Evolutionary conservation across 2,113 vertebrate genomes (phyloP), one percentile per base, ranked within the genome.

Genomic region (Caranx ignobilis): DNA sequence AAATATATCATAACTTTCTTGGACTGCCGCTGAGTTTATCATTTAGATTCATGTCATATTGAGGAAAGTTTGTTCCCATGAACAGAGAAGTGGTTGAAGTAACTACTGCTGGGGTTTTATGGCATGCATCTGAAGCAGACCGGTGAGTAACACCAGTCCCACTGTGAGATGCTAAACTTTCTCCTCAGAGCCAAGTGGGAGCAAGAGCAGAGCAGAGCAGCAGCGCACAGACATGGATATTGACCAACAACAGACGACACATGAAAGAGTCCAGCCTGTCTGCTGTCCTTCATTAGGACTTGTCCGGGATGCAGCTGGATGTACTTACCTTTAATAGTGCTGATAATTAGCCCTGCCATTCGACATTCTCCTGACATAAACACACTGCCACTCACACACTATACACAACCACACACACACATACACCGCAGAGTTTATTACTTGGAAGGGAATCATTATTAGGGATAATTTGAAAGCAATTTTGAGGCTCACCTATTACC

Each of bases 391-490:
- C 88, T 87, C 89, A 91, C 79, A 48, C 86, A 81, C 68, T 55
- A 68, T 19, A 61, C 31, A 8, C 77, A 54, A 26, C 67, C 77
- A 61, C 74, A 67, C 64, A 34, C 64, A 48, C 72, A 60, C 76
- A 60, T 73, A 57, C 87, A 72, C 70, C 43, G 15, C 78, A 45
- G 47, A 79, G 81, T 94, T 93, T 91, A 92, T 93, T 93, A 92
- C 91, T 91, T 89, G 88, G 86, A 93, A 92, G 83, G 91, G 91
- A 93, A 93, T 93, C 89, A 92, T 94, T 94, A 94, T 95, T 88
- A 91, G 89, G 91, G 82, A 92, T 95, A 94, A 95, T 95, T 94
- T 95, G 91, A 93, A 94, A 94, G 94, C 92, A 95, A 95, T 95
- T 95, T 94, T 89, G 89, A 93, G 92, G 91, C 92, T 94, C 90